Conservation (phyloP, 2,888 invertebrate genomes). For the Chironomus tentans region DNA sequence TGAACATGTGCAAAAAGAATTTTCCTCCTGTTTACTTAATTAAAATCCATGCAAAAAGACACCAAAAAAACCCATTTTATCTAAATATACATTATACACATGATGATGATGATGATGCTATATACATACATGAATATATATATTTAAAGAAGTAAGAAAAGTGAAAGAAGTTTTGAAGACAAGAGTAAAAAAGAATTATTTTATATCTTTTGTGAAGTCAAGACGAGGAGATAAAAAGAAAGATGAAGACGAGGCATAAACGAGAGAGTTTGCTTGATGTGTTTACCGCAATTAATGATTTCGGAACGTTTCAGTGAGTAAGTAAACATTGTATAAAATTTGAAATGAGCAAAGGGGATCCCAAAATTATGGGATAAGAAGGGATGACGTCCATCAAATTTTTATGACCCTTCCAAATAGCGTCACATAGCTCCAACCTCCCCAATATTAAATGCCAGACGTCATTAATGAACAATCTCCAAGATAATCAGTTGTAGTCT, state of each 20-base stretch:
- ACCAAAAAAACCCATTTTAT: not conserved
- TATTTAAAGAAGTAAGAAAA: constrained; percentile 8
- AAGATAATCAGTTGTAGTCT: constrained; percentile 17
- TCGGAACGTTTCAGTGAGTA: not conserved
- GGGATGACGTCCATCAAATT: no score
- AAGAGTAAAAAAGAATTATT: not conserved
- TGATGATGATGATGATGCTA: not conserved
- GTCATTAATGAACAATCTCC: no score
- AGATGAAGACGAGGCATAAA: not conserved
- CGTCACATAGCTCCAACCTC: no score
- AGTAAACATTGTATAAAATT: not conserved
- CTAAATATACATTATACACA: not conserved
- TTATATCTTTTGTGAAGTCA: not conserved
- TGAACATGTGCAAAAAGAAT: not conserved
- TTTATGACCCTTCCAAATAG: no score
- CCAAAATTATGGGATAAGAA: no score
- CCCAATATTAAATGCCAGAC: no score
- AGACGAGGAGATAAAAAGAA: not conserved
- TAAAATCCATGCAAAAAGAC: not conserved
- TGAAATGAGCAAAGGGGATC: no score
- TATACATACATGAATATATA: not conserved
- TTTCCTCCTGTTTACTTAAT: not conserved
- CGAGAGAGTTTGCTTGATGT: constrained; percentile 5
- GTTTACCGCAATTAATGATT: constrained; percentile 18
- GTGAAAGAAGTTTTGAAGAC: not conserved